A percentile compares a stretch with the other conserved stretches of the same genome.
phyloP scores from a whole-genome alignment of 1,140 invertebrate species.

The Dolichoris vasculosae region DNA sequence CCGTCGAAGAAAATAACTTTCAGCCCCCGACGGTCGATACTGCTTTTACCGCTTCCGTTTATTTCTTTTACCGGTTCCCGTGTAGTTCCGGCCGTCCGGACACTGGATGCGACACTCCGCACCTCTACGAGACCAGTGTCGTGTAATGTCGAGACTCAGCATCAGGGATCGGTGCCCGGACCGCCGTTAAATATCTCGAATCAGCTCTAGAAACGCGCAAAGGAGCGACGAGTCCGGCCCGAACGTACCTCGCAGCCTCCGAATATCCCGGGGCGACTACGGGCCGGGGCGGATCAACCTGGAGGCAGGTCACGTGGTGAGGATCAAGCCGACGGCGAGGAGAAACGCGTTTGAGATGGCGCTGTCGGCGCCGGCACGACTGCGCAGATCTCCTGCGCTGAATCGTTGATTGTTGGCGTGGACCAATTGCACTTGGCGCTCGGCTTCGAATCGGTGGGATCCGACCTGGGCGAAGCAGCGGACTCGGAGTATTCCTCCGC shows the following conservation, averaged over 20 bases:
- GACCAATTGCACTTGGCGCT: constrained; percentile 53
- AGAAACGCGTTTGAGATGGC: not conserved
- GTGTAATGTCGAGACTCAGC: too few relatives aligned
- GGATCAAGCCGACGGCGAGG: constrained; percentile 35
- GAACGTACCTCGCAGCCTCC: not conserved
- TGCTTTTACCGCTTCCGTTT: not conserved
- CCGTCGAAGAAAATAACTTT: not conserved
- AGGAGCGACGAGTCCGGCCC: not conserved
- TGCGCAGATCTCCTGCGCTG: constrained; percentile 59
- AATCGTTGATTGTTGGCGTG: constrained; percentile 62
- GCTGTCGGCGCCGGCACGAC: constrained; percentile 32
- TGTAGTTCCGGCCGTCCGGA: too few relatives aligned
- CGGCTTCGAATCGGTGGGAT: constrained; percentile 45
- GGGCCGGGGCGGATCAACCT: not conserved
- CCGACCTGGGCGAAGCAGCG: constrained; percentile 59
- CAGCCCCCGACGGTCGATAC: too few relatives aligned
- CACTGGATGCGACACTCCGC: not conserved
- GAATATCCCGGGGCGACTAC: not conserved
- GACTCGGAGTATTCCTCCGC: constrained; percentile 50
- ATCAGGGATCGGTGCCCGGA: not conserved
- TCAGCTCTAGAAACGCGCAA: not conserved
- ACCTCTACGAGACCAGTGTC: not conserved
- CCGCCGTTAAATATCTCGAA: too few relatives aligned
- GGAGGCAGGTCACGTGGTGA: constrained; percentile 58
- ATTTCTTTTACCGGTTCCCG: not conserved